phyloP scores from a whole-genome alignment of 1,140 invertebrate genomes.

The Marisa cornuarietis region DNA sequence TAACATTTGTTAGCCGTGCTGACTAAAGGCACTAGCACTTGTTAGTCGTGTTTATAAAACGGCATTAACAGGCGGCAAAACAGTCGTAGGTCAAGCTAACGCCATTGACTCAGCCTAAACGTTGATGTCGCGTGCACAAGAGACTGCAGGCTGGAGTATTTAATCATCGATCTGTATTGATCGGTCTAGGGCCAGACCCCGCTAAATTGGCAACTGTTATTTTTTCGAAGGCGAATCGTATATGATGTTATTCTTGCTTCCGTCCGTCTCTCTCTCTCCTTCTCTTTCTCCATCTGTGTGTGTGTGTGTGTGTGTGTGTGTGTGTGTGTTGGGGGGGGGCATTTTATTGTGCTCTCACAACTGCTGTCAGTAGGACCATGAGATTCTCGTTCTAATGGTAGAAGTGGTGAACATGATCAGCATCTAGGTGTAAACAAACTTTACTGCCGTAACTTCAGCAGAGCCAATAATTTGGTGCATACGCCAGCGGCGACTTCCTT shows the following conservation, averaged over 20 bases:
- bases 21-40: too few species aligned
- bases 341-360: not conserved
- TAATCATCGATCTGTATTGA: not conserved
- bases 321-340: constrained; percentile 8
- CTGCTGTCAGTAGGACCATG: not conserved
- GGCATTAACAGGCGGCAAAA: too few species aligned
- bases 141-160: not conserved
- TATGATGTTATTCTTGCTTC: not conserved
- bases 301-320: constrained; percentile 3
- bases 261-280: not conserved
- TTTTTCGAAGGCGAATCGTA: not conserved
- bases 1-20: too few species aligned
- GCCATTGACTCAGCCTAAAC: too few species aligned
- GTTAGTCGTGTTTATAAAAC: too few species aligned
- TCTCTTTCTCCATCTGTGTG: not conserved
- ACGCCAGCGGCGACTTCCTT: constrained; percentile 17
- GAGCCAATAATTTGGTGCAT: constrained; percentile 30
- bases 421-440: constrained; percentile 9
- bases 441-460: constrained; percentile 20
- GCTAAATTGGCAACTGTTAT: not conserved
- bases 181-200: not conserved
- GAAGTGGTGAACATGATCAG: constrained; percentile 19
- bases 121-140: too few species aligned
- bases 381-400: not conserved
- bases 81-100: too few species aligned